A percentile compares a stretch with the other conserved stretches of the same genome.
phyloP scores from a whole-genome alignment of 2,797 vertebrate species.

The Gambelia wislizenii region DNA sequence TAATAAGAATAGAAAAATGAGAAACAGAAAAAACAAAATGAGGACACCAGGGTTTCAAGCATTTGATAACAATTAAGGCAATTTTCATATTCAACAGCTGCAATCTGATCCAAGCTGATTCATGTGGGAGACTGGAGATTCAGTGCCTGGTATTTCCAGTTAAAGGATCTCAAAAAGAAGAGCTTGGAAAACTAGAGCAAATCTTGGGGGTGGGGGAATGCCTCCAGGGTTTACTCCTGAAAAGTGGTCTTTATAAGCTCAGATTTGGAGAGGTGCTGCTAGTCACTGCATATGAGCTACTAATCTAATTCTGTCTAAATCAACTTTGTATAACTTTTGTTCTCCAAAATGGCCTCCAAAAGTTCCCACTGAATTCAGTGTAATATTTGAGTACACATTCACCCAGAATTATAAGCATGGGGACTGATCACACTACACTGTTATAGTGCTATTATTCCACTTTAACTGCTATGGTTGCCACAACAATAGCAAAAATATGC shows the following conservation, averaged over 20 bases:
- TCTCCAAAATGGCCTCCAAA: too few relatives aligned
- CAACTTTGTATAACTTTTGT: background rate
- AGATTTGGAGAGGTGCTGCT: background rate
- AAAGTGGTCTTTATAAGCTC: too few relatives aligned
- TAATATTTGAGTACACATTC: too few relatives aligned
- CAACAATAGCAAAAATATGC: constrained; percentile 9
- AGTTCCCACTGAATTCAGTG: too few relatives aligned
- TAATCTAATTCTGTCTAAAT: background rate
- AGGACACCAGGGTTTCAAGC: constrained; percentile 38
- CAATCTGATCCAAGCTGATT: constrained; percentile 1
- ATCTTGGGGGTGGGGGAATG: too few relatives aligned
- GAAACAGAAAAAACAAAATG: constrained; percentile 64
- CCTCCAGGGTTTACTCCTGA: too few relatives aligned
- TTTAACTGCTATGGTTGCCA: too few relatives aligned
- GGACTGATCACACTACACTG: too few relatives aligned
- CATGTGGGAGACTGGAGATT: constrained; percentile 4
- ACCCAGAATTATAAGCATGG: too few relatives aligned
- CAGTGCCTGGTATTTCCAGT: background rate
- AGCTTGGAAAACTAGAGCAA: too few relatives aligned
- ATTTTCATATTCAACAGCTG: constrained; percentile 17
- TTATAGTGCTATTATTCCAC: too few relatives aligned
- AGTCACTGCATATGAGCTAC: background rate
- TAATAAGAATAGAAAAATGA: constrained; percentile 69
- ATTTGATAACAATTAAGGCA: constrained; percentile 65
- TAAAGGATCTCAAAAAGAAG: background rate